Evolutionary conservation across 2,797 vertebrate species (phyloP).

Genomic region (Nyctibius grandis): DNA sequence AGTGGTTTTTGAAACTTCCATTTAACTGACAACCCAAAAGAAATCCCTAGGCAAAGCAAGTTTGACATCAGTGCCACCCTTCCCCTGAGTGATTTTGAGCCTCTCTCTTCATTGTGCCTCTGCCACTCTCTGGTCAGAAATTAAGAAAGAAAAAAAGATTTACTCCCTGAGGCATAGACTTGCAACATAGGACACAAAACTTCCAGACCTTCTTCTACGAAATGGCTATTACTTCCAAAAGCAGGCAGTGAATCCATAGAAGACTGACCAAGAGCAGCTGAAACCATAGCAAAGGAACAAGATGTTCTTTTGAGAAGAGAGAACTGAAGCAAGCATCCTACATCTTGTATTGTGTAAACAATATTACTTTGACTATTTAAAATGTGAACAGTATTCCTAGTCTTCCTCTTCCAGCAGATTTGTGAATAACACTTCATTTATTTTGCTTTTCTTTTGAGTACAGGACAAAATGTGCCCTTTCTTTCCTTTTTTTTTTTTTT

Average conservation of each 20-base stretch:
- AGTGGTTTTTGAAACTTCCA: not conserved
- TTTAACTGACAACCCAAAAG: not conserved
- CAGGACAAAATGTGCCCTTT: not conserved
- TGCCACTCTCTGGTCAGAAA: not conserved
- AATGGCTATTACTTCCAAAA: not conserved
- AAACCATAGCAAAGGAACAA: not conserved
- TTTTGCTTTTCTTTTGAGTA: not conserved
- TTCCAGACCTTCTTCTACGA: not conserved
- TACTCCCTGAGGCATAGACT: not conserved
- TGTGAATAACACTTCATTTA: not conserved
- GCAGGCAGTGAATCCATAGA: not conserved
- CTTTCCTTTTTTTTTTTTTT: not conserved
- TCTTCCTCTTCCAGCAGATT: not conserved
- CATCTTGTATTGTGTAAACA: not conserved
- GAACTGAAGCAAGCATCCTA: not conserved
- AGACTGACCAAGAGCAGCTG: not conserved
- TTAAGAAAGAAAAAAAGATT: not conserved
- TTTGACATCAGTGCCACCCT: not conserved
- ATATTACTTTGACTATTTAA: not conserved
- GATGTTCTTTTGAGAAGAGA: not conserved
- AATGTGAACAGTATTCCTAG: not conserved
- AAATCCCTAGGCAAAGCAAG: not conserved
- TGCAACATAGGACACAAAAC: not conserved
- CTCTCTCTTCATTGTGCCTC: not conserved
- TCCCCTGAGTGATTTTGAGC: not conserved